These are phyloP conservation scores for Cerceris rybyensis DNA, from an alignment of 2,888 invertebrate species.

Conservation along the genomic window DNA sequence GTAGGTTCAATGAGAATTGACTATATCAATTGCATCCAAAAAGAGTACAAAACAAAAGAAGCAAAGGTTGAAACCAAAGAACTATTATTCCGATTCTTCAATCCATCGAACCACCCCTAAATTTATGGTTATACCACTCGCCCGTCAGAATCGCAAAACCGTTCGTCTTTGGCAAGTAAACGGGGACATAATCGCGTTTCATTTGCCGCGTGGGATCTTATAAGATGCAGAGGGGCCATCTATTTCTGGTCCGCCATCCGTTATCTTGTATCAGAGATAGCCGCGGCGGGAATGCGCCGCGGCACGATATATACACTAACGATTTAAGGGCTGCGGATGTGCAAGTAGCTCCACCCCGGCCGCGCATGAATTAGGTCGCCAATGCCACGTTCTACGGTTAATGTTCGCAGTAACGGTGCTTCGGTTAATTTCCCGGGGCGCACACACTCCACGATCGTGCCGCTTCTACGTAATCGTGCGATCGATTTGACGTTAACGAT, in stretches of 20 bases:
- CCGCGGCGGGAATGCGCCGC: conserved; percentile 55
- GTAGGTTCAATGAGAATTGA: too few relatives aligned
- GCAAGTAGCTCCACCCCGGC: conserved; percentile 41
- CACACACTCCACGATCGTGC: conserved; percentile 42
- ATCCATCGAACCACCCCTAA: background rate
- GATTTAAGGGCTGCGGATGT: conserved; percentile 64
- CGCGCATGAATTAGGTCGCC: conserved; percentile 61
- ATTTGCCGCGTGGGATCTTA: conserved; percentile 39
- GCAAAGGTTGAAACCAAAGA: background rate
- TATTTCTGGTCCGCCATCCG: conserved; percentile 49
- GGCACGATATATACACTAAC: conserved; percentile 38
- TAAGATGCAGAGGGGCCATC: conserved; percentile 48
- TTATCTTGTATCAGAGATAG: conserved; percentile 63
- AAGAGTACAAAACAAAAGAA: too few relatives aligned
- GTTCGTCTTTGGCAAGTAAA: conserved; percentile 35
- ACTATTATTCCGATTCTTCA: background rate
- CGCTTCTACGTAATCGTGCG: conserved; percentile 44
- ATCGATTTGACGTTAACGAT: conserved; percentile 39
- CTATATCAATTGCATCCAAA: too few relatives aligned
- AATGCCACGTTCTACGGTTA: conserved; percentile 48
- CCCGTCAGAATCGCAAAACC: background rate
- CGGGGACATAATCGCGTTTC: conserved; percentile 53
- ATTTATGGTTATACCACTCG: background rate
- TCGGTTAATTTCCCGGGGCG: conserved; percentile 61
- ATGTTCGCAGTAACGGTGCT: conserved; percentile 56